phyloP scores from a whole-genome alignment of 2,888 invertebrate species.

The Oligia strigilis region DNA sequence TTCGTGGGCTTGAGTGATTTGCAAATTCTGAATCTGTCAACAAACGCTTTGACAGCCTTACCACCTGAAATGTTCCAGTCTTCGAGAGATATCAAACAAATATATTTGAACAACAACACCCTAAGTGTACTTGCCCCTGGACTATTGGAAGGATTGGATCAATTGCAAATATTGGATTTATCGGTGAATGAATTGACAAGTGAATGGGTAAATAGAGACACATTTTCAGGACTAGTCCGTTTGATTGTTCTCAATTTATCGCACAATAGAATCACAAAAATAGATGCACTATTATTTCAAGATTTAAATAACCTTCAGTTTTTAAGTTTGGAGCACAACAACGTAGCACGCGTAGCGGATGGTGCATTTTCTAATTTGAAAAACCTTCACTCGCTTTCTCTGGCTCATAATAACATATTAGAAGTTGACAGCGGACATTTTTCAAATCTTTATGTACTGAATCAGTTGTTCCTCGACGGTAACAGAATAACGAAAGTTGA shows the following conservation, averaged over 20 bases:
- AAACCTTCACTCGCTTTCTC: conserved; percentile 94
- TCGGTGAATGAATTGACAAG: conserved; percentile 94
- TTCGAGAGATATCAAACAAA: conserved; percentile 93
- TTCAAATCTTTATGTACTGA: conserved; percentile 93
- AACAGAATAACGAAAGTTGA: conserved; percentile 93
- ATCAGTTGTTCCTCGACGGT: conserved; percentile 93
- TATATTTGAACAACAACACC: conserved; percentile 95
- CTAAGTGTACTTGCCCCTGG: conserved; percentile 94
- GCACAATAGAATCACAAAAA: conserved; percentile 93
- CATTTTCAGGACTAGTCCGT: conserved; percentile 93
- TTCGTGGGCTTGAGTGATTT: conserved; percentile 93
- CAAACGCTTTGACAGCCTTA: conserved; percentile 94
- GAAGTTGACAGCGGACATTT: conserved; percentile 93
- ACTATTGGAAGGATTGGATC: conserved; percentile 93
- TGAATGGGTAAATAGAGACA: conserved; percentile 94
- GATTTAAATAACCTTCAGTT: conserved; percentile 94
- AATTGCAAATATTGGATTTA: conserved; percentile 93
- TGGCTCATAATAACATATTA: conserved; percentile 93
- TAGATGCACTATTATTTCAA: conserved; percentile 93
- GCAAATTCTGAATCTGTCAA: conserved; percentile 94
- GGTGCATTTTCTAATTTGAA: conserved; percentile 94
- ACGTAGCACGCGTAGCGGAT: conserved; percentile 92
- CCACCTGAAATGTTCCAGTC: conserved; percentile 95
- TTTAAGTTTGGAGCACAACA: conserved; percentile 93
- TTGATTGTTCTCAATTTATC: conserved; percentile 94